A percentile compares a stretch with the other conserved stretches of the same genome.
Conservation (phyloP, 2,113 vertebrate genomes). For the Noturus placidus region DNA sequence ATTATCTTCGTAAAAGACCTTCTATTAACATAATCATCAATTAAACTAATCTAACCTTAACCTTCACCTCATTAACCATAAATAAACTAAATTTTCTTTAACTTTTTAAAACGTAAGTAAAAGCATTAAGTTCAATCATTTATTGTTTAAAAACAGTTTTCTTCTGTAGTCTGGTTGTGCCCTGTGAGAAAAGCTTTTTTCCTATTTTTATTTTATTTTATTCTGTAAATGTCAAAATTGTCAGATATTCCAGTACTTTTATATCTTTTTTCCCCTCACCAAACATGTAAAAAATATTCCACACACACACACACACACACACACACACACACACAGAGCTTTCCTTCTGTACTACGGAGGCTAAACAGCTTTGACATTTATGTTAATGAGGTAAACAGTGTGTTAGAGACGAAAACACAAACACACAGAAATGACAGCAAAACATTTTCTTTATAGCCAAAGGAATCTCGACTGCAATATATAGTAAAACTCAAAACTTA, state of each 20-base stretch:
- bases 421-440: background rate
- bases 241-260: too few species aligned
- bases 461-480: background rate
- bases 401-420: background rate
- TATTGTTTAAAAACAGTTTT: background rate
- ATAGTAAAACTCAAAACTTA: background rate
- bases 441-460: background rate
- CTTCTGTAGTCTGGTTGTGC: too few species aligned
- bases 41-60: background rate
- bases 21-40: too few species aligned
- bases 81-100: background rate
- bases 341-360: background rate
- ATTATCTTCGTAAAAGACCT: too few species aligned
- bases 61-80: background rate
- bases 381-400: constrained; percentile 27
- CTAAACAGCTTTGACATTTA: background rate
- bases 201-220: too few species aligned
- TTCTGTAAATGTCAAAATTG: too few species aligned
- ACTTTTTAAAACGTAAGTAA: background rate
- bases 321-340: background rate
- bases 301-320: background rate
- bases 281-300: too few species aligned
- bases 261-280: too few species aligned
- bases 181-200: too few species aligned
- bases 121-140: background rate